Evolutionary conservation across 2,113 vertebrate genomes (phyloP).

Genomic region (Caretta caretta): DNA sequence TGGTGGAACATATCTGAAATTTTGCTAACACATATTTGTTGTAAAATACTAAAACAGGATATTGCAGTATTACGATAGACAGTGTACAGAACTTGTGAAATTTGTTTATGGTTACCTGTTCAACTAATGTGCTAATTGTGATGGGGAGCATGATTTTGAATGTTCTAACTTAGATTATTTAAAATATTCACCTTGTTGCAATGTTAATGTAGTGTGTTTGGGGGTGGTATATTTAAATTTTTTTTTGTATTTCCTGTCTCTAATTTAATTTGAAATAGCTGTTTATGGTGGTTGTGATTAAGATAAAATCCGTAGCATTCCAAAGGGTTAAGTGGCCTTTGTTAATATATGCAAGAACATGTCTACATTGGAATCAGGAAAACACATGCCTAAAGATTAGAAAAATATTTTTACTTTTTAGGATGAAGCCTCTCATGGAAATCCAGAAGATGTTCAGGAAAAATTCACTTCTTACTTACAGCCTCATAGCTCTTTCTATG

Average conservation of each 20-base stretch:
- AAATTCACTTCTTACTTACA: slow-evolving; percentile 31
- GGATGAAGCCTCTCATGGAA: slow-evolving; percentile 66
- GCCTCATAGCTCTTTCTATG: slow-evolving; percentile 73
- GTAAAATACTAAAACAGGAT: not conserved
- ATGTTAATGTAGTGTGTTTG: not conserved
- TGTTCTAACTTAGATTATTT: too few species aligned
- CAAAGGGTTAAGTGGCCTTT: not conserved
- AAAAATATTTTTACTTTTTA: slow-evolving; percentile 56
- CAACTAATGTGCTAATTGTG: not conserved
- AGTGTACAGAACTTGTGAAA: not conserved
- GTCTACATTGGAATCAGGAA: not conserved
- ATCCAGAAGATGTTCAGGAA: slow-evolving; percentile 29
- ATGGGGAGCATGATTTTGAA: not conserved
- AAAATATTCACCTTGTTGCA: not conserved
- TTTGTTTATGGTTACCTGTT: not conserved
- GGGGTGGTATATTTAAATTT: too few species aligned
- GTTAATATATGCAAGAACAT: not conserved
- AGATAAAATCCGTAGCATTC: not conserved
- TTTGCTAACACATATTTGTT: not conserved
- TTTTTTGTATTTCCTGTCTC: not conserved
- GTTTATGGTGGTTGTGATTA: not conserved
- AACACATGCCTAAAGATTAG: not conserved
- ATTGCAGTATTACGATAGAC: not conserved
- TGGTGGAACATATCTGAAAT: not conserved
- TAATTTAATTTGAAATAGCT: not conserved